These are phyloP conservation scores for Chrysolina americana DNA, from an alignment of 2,888 invertebrate genomes.

Conservation along the genomic window DNA sequence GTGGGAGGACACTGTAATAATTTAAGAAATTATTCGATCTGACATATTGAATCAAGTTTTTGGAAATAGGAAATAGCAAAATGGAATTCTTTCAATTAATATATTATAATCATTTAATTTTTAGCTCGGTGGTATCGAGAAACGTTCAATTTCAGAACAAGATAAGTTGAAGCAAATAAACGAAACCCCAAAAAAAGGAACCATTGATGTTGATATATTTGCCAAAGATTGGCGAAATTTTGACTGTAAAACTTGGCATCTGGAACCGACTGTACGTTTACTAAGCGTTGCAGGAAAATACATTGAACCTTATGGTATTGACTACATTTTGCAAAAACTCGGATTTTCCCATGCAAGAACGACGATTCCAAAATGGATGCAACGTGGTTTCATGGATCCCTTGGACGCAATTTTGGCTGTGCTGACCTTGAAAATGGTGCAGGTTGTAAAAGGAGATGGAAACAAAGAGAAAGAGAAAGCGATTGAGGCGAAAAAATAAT, in stretches of 20 bases:
- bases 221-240: slow-evolving; percentile 92
- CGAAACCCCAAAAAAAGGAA: slow-evolving; percentile 59
- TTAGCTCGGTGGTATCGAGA: slow-evolving; percentile 59
- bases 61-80: too few species aligned
- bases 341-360: slow-evolving; percentile 98
- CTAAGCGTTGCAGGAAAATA: slow-evolving; percentile 81
- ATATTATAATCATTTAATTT: slow-evolving; percentile 36
- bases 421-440: slow-evolving; percentile 81
- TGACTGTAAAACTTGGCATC: slow-evolving; percentile 95
- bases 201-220: slow-evolving; percentile 75
- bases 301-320: slow-evolving; percentile 98
- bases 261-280: slow-evolving; percentile 92
- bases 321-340: slow-evolving; percentile 97
- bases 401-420: slow-evolving; percentile 92
- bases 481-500: slow-evolving; percentile 42
- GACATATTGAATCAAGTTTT: too few species aligned
- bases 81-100: slow-evolving; percentile 22
- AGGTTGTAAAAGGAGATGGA: slow-evolving; percentile 66
- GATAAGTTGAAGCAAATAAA: slow-evolving; percentile 54
- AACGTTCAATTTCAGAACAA: slow-evolving; percentile 56
- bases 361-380: slow-evolving; percentile 99
- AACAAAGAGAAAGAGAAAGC: slow-evolving; percentile 57
- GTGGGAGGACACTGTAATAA: too few species aligned
- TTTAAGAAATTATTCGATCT: too few species aligned
- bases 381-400: slow-evolving; percentile 98